A percentile compares a stretch with the other conserved stretches of the same genome.
Evolutionary conservation across 2,797 vertebrate genomes (phyloP).

Genomic region (Cygnus olor): DNA sequence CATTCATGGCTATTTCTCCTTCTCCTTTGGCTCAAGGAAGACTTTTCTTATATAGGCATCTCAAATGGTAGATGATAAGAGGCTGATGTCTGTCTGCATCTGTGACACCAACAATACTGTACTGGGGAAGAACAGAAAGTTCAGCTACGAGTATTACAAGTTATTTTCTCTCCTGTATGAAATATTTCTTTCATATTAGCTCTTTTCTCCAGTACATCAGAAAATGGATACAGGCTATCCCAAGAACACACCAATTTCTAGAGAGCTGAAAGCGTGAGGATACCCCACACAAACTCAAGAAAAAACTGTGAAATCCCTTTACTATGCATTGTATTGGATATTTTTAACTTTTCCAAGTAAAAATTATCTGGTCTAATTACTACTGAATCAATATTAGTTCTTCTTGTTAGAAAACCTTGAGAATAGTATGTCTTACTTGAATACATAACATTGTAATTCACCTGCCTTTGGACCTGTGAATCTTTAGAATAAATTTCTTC

Average conservation of each 20-base stretch:
- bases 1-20: background rate
- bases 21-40: background rate
- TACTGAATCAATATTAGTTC: background rate
- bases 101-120: background rate
- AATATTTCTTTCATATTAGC: background rate
- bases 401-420: background rate
- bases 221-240: background rate
- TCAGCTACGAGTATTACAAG: background rate
- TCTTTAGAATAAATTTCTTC: background rate
- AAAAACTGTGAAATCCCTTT: background rate
- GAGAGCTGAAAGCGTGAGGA: background rate
- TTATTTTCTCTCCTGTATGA: background rate
- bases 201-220: background rate
- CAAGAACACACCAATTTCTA: background rate
- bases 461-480: background rate
- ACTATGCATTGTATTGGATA: background rate
- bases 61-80: background rate
- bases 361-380: background rate
- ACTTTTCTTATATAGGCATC: background rate
- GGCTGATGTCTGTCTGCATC: background rate
- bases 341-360: background rate
- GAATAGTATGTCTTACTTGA: background rate
- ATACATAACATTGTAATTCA: background rate
- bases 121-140: background rate
- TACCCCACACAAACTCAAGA: background rate